Evolutionary conservation across 1,140 invertebrate species (phyloP).

Genomic region (Schlechtendalia chinensis): DNA sequence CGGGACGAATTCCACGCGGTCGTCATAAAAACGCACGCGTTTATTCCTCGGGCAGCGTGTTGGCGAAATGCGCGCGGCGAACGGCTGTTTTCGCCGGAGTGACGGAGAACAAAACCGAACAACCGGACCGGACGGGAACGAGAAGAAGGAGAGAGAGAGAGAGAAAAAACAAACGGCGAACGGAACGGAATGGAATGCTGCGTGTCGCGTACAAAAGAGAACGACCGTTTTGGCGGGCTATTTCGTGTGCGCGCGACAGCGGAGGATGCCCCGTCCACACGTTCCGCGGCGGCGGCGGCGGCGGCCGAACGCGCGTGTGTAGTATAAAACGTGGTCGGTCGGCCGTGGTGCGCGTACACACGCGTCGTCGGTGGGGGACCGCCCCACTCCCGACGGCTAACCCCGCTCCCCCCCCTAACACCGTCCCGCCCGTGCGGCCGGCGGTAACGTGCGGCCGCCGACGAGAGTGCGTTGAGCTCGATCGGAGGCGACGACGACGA

Average conservation of each 20-base stretch:
- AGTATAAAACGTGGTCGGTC: not conserved
- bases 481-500: slow-evolving; percentile 25
- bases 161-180: slow-evolving; percentile 12
- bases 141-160: not conserved
- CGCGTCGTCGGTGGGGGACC: slow-evolving; percentile 6
- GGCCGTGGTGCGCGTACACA: not conserved
- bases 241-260: not conserved
- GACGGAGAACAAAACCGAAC: too few species aligned
- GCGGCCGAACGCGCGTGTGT: not conserved
- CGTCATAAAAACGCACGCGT: too few species aligned
- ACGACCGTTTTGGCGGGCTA: slow-evolving; percentile 48
- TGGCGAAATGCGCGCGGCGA: too few species aligned
- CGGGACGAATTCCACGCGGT: too few species aligned
- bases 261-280: slow-evolving; percentile 29
- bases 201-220: slow-evolving; percentile 40
- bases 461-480: slow-evolving; percentile 48
- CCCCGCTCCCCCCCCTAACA: not conserved
- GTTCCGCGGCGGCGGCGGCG: not conserved
- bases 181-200: slow-evolving; percentile 40
- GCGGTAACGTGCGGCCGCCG: not conserved
- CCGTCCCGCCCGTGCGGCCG: not conserved
- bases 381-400: too few species aligned
- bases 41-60: too few species aligned
- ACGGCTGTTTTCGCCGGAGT: too few species aligned
- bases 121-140: too few species aligned